Percentiles rank a stretch among this genome's conserved stretches.
Conservation (phyloP, 2,113 vertebrate species). For the Podarcis raffonei region DNA sequence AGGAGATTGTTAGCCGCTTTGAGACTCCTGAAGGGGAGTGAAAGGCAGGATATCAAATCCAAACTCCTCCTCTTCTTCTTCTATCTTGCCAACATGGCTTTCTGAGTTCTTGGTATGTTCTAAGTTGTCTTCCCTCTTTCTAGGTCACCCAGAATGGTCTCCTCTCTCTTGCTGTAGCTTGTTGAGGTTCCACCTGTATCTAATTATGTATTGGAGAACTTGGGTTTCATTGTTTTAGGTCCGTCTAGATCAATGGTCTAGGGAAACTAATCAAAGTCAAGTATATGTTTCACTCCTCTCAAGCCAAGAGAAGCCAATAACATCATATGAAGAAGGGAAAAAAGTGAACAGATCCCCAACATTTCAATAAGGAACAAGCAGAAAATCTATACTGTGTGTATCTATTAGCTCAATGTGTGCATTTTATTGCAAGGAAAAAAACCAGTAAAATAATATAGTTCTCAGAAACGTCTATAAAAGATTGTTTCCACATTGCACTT, state of each 20-base stretch:
- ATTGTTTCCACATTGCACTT: constrained; percentile 24
- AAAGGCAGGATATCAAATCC: too few relatives aligned
- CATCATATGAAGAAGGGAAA: not conserved
- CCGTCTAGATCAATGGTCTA: constrained; percentile 43
- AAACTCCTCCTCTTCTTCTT: too few relatives aligned
- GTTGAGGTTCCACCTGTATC: constrained; percentile 59
- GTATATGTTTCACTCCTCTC: constrained; percentile 46
- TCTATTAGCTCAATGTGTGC: constrained; percentile 5
- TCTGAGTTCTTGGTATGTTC: not conserved
- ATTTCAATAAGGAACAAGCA: not conserved
- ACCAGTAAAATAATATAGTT: not conserved
- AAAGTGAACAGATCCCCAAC: constrained; percentile 17
- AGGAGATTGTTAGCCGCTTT: too few relatives aligned
- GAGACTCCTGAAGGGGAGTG: too few relatives aligned
- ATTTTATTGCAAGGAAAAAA: constrained; percentile 20
- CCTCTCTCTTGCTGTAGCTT: constrained; percentile 26
- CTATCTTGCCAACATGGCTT: not conserved
- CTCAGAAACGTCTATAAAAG: constrained; percentile 14
- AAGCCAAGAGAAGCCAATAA: constrained; percentile 47
- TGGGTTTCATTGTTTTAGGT: constrained; percentile 55
- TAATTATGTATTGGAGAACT: constrained; percentile 67
- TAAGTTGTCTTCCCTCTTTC: constrained; percentile 3
- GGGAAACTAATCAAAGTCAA: constrained; percentile 58
- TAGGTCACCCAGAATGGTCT: constrained; percentile 47
- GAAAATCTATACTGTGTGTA: not conserved